These are phyloP conservation scores for Automeris io DNA, from an alignment of 2,888 invertebrate species.

Conservation along the genomic window DNA sequence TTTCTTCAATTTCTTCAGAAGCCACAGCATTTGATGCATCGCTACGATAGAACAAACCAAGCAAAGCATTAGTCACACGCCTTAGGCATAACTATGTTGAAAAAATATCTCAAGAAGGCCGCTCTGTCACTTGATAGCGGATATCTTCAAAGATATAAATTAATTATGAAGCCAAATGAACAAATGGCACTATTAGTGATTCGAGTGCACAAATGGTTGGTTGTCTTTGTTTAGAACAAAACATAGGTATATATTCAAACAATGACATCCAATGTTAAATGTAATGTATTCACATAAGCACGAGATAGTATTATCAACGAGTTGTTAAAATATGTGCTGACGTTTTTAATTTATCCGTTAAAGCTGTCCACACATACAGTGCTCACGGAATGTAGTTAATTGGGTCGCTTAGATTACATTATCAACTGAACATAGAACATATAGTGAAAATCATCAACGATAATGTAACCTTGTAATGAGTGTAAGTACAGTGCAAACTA, in stretches of 20 bases:
- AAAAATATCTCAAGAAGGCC: slow-evolving; percentile 51
- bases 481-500: slow-evolving; percentile 64
- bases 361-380: slow-evolving; percentile 67
- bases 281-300: slow-evolving; percentile 72
- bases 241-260: slow-evolving; percentile 36
- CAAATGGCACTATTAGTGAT: slow-evolving; percentile 71
- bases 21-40: slow-evolving; percentile 72
- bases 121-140: slow-evolving; percentile 67
- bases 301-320: slow-evolving; percentile 59
- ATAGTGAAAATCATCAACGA: slow-evolving; percentile 24
- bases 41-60: slow-evolving; percentile 76
- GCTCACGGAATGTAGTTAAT: slow-evolving; percentile 58
- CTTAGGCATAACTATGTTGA: slow-evolving; percentile 62
- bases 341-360: slow-evolving; percentile 49
- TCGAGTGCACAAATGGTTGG: slow-evolving; percentile 65
- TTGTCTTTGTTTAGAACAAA: slow-evolving; percentile 47
- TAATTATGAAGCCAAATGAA: slow-evolving; percentile 71
- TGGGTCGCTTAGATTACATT: slow-evolving; percentile 58
- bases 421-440: slow-evolving; percentile 29
- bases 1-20: slow-evolving; percentile 72
- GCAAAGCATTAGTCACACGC: slow-evolving; percentile 78
- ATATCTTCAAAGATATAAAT: slow-evolving; percentile 50
- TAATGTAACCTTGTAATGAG: slow-evolving; percentile 54
- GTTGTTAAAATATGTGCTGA: slow-evolving; percentile 65
- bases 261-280: slow-evolving; percentile 65